phyloP scores from a whole-genome alignment of 1,140 invertebrate species.

The Nixonia krombeini region DNA sequence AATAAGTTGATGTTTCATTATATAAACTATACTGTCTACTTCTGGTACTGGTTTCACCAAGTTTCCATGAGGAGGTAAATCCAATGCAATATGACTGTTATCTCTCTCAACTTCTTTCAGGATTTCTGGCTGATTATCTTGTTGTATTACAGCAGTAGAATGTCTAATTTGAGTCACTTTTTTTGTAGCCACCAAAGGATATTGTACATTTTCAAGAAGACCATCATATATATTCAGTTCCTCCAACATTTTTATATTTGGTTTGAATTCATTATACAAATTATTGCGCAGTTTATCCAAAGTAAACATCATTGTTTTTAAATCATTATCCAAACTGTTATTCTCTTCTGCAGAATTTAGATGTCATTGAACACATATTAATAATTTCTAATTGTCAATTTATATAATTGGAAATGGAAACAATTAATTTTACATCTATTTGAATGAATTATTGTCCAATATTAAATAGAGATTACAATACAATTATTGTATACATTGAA shows the following conservation, averaged over 20 bases:
- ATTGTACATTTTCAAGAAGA: slow-evolving; percentile 3
- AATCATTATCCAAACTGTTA: slow-evolving; percentile 48
- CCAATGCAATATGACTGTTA: slow-evolving; percentile 32
- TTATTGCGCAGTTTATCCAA: slow-evolving; percentile 59
- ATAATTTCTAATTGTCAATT: neutral
- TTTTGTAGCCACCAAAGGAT: slow-evolving; percentile 60
- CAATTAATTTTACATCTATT: slow-evolving; percentile 12
- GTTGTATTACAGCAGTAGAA: slow-evolving; percentile 16
- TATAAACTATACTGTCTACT: slow-evolving; percentile 57
- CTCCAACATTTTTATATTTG: slow-evolving; percentile 57
- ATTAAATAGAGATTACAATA: no score
- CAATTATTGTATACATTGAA: no score
- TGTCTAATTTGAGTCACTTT: slow-evolving; percentile 62
- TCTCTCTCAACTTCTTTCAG: slow-evolving; percentile 60
- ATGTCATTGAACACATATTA: neutral
- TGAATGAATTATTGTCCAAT: slow-evolving; percentile 5
- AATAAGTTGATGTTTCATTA: slow-evolving; percentile 67
- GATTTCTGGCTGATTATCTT: slow-evolving; percentile 70
- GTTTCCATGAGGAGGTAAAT: slow-evolving; percentile 62
- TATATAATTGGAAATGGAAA: neutral
- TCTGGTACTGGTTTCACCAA: slow-evolving; percentile 57
- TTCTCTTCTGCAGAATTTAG: slow-evolving; percentile 51
- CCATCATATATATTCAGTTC: slow-evolving; percentile 60
- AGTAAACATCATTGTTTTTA: slow-evolving; percentile 53
- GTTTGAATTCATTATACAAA: slow-evolving; percentile 61